phyloP scores from a whole-genome alignment of 92 coral and sea anemone species.

The Epizoanthus stellaris region DNA sequence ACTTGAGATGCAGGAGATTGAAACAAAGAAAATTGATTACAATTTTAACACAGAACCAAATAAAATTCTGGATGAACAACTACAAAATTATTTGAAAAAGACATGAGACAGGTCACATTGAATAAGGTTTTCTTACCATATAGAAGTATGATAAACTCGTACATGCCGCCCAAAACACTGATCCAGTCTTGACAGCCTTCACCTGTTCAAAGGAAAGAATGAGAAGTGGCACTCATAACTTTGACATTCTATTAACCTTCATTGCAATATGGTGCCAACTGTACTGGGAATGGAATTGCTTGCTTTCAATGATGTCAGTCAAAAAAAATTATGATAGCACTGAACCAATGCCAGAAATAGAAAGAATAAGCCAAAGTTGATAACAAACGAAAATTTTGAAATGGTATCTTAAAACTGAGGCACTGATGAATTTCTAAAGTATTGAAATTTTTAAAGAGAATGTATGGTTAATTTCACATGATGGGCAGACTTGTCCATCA shows the following conservation, averaged over 20 bases:
- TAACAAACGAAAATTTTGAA: too few relatives aligned
- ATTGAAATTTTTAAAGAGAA: too few relatives aligned
- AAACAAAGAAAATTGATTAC: neutral
- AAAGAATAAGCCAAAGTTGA: too few relatives aligned
- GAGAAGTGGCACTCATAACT: neutral
- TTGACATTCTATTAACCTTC: neutral
- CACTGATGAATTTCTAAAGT: too few relatives aligned
- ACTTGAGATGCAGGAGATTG: too few relatives aligned
- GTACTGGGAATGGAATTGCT: too few relatives aligned
- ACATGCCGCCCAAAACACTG: conserved; percentile 97
- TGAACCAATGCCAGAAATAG: too few relatives aligned
- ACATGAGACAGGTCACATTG: neutral
- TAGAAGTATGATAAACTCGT: conserved; percentile 94
- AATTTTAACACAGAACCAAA: neutral
- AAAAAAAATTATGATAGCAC: too few relatives aligned
- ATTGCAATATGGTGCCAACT: neutral
- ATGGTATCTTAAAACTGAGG: too few relatives aligned
- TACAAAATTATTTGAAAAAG: neutral
- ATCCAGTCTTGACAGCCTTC: conserved; percentile 94
- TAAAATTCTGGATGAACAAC: neutral
- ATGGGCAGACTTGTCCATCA: too few relatives aligned
- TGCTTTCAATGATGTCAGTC: too few relatives aligned
- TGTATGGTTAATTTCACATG: too few relatives aligned
- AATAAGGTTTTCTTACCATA: conserved; percentile 70
- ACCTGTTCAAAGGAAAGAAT: conserved; percentile 55